Evolutionary conservation across 1,140 invertebrate genomes (phyloP), one percentile per base, ranked within the genome.

Genomic region (Drosophila biarmipes): DNA sequence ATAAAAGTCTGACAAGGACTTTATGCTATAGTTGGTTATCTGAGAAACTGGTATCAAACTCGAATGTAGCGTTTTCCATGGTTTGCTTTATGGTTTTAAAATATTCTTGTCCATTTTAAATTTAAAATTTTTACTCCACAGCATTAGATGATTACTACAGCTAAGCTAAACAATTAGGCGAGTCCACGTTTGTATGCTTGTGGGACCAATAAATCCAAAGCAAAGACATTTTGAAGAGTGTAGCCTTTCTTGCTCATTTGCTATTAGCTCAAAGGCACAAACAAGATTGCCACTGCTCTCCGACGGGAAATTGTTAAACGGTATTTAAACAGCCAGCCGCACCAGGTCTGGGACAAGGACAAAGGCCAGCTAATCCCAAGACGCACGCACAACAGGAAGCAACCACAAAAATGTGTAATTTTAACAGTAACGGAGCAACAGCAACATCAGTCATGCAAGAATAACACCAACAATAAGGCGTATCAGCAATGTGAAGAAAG

Each of bases 381-480:
- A 49, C 84, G 54, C 84, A 87, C 84, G 84, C 79, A 80, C 76
- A 80, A 67, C 84, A 89, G 84, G 84, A 89, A 89, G 73, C 80
- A 84, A 89, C 84, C 84, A 89, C 84, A 87, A 80, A 71, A 87
- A 89, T 89, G 73, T 84, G 68, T 89, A 89, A 89, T 87, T 84
- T 89, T 67, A 82, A 89, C 61, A 89, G 82, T 66, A 77, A 51
- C 57, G 62, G 55, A 78, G 48, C 74, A 71, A 64, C 73, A 72
- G 66, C 48, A 43, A 80, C 73, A 73, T 59, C 73, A 77, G 63
- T 59, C 69, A 78, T 71, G 69, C 51, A 64, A 72, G 74, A 49
- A 78, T 59, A 72, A 82, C 74, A 63, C 46, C 66, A 82, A 76
- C 74, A 87, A 89, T 78, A 82, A 75, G 64, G 66, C 57, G 43